These are phyloP conservation scores for Oncorhynchus nerka DNA, from an alignment of 2,113 vertebrate species.

Conservation along the genomic window DNA sequence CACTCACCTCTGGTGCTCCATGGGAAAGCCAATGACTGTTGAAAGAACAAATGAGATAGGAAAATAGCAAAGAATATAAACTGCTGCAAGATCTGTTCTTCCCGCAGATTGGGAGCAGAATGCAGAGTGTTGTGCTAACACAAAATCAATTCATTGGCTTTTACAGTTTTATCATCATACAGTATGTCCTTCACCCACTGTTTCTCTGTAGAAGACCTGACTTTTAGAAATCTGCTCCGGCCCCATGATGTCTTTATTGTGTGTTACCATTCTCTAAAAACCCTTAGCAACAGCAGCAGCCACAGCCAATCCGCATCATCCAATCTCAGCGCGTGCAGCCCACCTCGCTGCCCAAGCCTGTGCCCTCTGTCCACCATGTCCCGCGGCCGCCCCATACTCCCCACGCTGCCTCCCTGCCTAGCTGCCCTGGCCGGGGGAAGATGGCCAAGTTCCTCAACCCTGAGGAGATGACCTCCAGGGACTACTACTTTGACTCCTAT, in stretches of 20 bases:
- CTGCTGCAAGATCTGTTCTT: neutral
- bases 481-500: conserved; percentile 98
- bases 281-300: conserved; percentile 56
- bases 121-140: neutral
- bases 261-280: conserved; percentile 16
- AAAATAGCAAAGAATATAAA: neutral
- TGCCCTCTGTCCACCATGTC: conserved; percentile 80
- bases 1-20: neutral
- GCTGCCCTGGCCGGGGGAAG: conserved; percentile 88
- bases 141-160: neutral
- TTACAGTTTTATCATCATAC: neutral
- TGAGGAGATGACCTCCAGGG: conserved; percentile 96
- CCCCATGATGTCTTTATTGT: conserved; percentile 2
- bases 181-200: neutral
- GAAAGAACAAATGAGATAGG: neutral
- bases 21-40: neutral
- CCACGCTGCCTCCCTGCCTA: conserved; percentile 78
- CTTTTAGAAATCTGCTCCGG: neutral
- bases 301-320: conserved; percentile 71
- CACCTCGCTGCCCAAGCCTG: conserved; percentile 81
- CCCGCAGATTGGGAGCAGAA: neutral
- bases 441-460: conserved; percentile 91
- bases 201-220: neutral
- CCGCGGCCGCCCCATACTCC: conserved; percentile 74
- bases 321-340: conserved; percentile 84